Percentiles rank a stretch among this genome's conserved stretches.
Conservation (phyloP, 2,888 invertebrate genomes). For the Fissipunctia ypsillon region DNA sequence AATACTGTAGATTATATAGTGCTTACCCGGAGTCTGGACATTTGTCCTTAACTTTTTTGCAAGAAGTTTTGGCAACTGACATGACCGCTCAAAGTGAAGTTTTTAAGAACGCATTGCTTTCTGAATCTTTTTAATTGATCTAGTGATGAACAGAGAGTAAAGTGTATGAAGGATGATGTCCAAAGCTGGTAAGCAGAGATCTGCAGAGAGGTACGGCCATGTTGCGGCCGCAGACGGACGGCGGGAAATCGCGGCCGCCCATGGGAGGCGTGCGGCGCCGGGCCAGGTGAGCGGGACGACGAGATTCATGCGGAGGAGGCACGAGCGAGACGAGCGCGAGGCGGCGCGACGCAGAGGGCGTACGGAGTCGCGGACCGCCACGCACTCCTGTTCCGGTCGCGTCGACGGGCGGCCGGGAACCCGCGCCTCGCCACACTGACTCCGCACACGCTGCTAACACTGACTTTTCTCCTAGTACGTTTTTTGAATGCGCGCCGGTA, state of each 20-base stretch:
- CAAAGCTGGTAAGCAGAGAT: constrained; percentile 78
- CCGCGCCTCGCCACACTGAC: constrained; percentile 88
- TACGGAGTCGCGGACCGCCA: constrained; percentile 87
- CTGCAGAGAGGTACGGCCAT: constrained; percentile 85
- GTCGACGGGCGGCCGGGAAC: constrained; percentile 90
- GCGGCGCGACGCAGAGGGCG: constrained; percentile 91
- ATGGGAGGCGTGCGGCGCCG: constrained; percentile 89
- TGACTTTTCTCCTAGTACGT: constrained; percentile 87
- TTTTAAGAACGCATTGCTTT: not conserved
- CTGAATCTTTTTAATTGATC: not conserved
- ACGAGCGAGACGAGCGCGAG: constrained; percentile 86
- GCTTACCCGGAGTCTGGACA: too few species aligned
- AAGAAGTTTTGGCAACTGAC: constrained; percentile 9
- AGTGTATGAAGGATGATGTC: constrained; percentile 72
- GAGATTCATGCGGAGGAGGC: constrained; percentile 70
- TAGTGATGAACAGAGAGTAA: constrained; percentile 24
- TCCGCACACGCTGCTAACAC: constrained; percentile 81
- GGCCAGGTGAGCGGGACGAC: constrained; percentile 80
- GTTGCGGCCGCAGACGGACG: constrained; percentile 85
- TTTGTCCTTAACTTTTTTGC: not conserved
- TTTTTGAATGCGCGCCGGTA: constrained; percentile 88
- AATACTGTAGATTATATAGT: not conserved
- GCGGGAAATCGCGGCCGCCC: constrained; percentile 90
- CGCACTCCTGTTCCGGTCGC: constrained; percentile 90
- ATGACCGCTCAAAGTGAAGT: constrained; percentile 11